Evolutionary conservation across 2,888 invertebrate species (phyloP).

Genomic region (Anagyrus pseudococci): DNA sequence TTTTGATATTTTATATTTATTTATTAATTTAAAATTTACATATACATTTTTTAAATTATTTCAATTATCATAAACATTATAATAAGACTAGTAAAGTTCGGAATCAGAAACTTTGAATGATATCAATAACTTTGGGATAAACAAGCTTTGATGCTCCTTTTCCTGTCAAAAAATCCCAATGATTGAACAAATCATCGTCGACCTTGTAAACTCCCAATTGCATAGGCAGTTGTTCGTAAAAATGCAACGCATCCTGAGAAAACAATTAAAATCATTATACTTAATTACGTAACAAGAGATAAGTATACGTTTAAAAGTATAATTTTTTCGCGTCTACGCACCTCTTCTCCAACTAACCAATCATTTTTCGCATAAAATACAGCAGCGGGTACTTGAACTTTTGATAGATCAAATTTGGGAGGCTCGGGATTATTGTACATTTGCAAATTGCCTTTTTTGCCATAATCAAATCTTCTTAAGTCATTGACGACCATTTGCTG

Average conservation of each 20-base stretch:
- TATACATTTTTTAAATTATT: no score
- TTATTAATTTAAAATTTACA: no score
- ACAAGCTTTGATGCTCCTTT: conserved; percentile 69
- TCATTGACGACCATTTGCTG: conserved; percentile 5
- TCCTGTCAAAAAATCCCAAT: conserved; percentile 76
- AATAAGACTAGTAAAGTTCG: no score
- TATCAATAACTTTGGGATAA: no score
- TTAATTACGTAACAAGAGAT: background rate
- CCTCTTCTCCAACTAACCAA: background rate
- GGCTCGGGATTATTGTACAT: conserved; percentile 3
- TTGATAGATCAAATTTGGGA: conserved; percentile 3
- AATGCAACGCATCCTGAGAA: conserved; percentile 66
- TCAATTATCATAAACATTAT: no score
- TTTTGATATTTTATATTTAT: no score
- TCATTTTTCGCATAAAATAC: conserved; percentile 10
- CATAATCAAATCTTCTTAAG: conserved; percentile 12
- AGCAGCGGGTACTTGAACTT: conserved; percentile 6
- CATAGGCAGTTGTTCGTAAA: conserved; percentile 66
- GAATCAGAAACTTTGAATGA: no score
- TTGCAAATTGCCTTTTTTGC: background rate
- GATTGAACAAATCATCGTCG: conserved; percentile 71
- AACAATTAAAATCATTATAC: background rate
- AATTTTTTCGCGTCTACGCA: no score
- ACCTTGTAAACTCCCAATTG: conserved; percentile 66
- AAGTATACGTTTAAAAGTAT: background rate